Base-by-base conservation (phyloP, 2,888 invertebrate species). In the Pemphredon lugubris region DNA sequence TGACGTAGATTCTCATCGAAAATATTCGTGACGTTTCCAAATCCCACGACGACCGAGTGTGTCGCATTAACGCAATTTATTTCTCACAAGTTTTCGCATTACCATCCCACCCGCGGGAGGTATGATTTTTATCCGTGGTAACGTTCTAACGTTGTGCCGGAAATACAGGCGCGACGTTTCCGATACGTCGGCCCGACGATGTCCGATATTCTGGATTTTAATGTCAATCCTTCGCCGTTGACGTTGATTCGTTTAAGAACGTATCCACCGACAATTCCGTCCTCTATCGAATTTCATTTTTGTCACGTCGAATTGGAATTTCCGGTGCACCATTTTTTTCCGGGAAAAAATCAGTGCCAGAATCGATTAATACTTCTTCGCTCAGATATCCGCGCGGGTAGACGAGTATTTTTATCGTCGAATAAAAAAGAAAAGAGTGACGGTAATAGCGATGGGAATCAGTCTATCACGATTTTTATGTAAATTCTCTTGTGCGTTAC, bases 1-100 rank as follows among this genome's bases (percentile, higher is more conserved):
- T 53, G 55, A 61, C 68, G 47, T 30, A 26, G 32, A 50, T 23
- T 65, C 65, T 59, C 54, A 59, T 54, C 59, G 69, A 34, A n/a
- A 48, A 48, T 54, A 44, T 65, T 50, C 23, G 32, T 40, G 45
- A 47, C 37, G 34, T 30, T 48, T 9, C 14, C 11, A 42, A 39
- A 34, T 20, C 13, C 23, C 18, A 6, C 45, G 55, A 39, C 14
- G 39, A 59, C 51, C 47, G 44, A 65, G 65, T 40, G 20, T 45
- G 47, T 70, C 60, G 44, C 14, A 20, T 11, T 51, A 57, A 65
- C 26, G 18, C 40, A 40, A 68, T 70, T 67, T 70, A 57, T 9
- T n/a, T n/a, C 20, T 4, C 37, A 11, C 37, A 54, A 20, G 7
- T 32, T 32, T 51, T 20, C 44, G 16, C 5, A 21, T 20, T 47